Evolutionary conservation across 2,797 vertebrate genomes (phyloP).

Genomic region (Avahi laniger): DNA sequence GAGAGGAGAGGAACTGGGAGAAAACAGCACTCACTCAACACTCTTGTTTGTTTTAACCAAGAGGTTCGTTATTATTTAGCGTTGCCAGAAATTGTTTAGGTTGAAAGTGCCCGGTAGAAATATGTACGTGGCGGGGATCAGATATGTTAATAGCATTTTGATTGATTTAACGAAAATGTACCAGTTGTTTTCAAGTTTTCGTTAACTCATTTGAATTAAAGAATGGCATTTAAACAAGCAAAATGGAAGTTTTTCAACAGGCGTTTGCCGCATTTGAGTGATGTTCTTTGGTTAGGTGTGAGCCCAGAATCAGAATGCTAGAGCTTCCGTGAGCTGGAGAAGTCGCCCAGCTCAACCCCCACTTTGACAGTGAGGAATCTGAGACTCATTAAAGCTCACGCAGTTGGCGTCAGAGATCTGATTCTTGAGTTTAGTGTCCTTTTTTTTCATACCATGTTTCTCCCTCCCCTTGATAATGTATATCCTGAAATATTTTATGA

Average conservation of each 20-base stretch:
- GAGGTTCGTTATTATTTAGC: neutral
- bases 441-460: neutral
- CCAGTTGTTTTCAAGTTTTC: neutral
- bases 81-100: neutral
- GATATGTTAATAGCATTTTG: neutral
- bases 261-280: neutral
- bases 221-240: neutral
- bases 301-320: too few species aligned
- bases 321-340: neutral
- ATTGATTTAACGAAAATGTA: neutral
- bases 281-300: neutral
- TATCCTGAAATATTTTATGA: neutral
- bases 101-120: neutral
- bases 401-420: neutral
- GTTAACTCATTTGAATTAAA: neutral
- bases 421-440: neutral
- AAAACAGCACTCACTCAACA: neutral
- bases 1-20: neutral
- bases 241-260: neutral
- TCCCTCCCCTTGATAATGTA: too few species aligned
- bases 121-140: accelerated
- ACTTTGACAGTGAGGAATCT: neutral
- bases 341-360: neutral
- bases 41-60: neutral
- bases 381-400: neutral